These are phyloP conservation scores for Scytalopus superciliaris DNA, from an alignment of 2,113 vertebrate species.

Conservation along the genomic window DNA sequence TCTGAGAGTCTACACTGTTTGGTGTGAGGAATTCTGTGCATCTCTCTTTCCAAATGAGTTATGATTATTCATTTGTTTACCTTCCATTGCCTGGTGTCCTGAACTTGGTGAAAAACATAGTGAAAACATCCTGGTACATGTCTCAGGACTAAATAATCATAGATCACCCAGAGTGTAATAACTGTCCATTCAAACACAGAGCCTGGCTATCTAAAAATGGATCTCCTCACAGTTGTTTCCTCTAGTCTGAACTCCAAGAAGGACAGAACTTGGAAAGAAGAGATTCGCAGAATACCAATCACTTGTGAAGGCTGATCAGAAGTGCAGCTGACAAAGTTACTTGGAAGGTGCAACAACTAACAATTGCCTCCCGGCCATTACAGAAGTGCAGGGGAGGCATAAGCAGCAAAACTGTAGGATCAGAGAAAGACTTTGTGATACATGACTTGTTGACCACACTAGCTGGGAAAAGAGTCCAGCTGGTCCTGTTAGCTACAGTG, in stretches of 20 bases:
- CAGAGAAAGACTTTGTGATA: background rate
- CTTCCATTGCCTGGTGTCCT: background rate
- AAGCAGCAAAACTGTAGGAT: background rate
- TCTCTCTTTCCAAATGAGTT: background rate
- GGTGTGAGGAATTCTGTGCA: background rate
- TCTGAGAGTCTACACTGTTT: background rate
- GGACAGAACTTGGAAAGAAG: background rate
- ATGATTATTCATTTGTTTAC: background rate
- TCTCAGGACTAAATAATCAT: background rate
- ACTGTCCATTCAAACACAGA: background rate
- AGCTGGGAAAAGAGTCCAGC: background rate
- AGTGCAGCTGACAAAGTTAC: background rate
- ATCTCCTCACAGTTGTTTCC: background rate
- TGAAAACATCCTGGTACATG: background rate
- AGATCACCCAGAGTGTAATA: background rate
- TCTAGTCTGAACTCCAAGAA: background rate
- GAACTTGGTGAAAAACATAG: accelerated
- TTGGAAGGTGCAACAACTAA: background rate
- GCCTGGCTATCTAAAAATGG: background rate
- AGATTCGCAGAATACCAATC: background rate
- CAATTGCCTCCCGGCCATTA: background rate
- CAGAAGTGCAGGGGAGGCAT: background rate
- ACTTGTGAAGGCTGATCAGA: background rate
- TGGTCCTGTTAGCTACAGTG: background rate
- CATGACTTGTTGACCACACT: background rate